phyloP scores from a whole-genome alignment of 92 coral and sea anemone species.

The Palythoa caribaeorum region DNA sequence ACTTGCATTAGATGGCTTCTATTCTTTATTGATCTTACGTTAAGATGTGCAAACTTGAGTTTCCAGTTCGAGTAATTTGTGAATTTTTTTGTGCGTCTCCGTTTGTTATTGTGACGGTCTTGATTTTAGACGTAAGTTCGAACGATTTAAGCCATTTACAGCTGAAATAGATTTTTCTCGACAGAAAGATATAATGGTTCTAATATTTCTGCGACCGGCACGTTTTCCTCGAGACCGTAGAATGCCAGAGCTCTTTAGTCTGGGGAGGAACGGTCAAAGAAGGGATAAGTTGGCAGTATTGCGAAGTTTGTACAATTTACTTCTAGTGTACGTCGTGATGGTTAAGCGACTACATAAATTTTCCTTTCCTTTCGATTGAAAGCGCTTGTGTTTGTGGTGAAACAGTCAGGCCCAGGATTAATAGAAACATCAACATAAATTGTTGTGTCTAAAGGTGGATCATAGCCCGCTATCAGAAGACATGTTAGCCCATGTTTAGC shows the following conservation, averaged over 20 bases:
- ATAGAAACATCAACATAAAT: not conserved
- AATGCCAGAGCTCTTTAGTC: constrained; percentile 45
- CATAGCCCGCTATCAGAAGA: constrained; percentile 14
- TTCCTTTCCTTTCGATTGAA: constrained; percentile 1
- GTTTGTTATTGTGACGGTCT: constrained; percentile 18
- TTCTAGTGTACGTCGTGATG: constrained; percentile 49
- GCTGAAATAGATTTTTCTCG: constrained; percentile 18
- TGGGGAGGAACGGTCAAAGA: constrained; percentile 26
- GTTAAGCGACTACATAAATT: constrained; percentile 29
- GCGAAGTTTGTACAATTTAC: constrained; percentile 48
- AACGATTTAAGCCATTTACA: constrained; percentile 16
- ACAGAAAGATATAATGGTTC: constrained; percentile 35
- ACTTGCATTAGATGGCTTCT: constrained; percentile 10
- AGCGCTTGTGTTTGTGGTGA: constrained; percentile 7
- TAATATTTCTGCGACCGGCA: constrained; percentile 47
- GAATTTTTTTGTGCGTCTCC: constrained; percentile 2
- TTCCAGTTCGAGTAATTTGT: constrained; percentile 13
- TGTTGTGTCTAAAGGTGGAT: constrained; percentile 16
- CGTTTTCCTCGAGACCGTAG: constrained; percentile 32
- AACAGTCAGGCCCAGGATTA: constrained; percentile 16
- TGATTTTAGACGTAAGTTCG: constrained; percentile 23
- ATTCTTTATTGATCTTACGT: constrained; percentile 12
- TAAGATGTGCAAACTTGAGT: constrained; percentile 1
- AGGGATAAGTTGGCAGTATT: constrained; percentile 42
- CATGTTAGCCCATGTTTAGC: constrained; percentile 25